These are phyloP conservation scores for Phortica variegata DNA, from an alignment of 1,140 invertebrate genomes.

Conservation along the genomic window DNA sequence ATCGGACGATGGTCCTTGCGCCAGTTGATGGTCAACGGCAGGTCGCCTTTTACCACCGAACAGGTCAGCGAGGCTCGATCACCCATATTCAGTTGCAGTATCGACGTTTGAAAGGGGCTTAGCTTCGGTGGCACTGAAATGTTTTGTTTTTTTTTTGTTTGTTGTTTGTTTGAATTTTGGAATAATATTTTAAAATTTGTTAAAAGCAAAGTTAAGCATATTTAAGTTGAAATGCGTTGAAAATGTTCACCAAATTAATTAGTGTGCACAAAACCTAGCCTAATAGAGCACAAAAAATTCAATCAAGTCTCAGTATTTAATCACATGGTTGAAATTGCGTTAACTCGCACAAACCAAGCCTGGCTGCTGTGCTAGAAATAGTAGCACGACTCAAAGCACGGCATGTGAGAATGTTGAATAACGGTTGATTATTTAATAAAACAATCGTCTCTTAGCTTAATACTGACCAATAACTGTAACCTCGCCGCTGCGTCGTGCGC, in stretches of 20 bases:
- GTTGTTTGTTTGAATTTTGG: slow-evolving; percentile 16
- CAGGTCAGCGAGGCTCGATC: slow-evolving; percentile 76
- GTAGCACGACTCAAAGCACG: too few species aligned
- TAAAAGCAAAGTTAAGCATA: too few species aligned
- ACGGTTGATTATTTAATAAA: not conserved
- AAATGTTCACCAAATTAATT: too few species aligned
- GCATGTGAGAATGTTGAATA: slow-evolving; percentile 25
- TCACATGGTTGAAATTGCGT: too few species aligned
- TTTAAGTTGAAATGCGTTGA: too few species aligned
- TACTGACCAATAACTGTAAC: slow-evolving; percentile 73
- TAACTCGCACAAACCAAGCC: too few species aligned
- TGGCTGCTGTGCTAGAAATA: too few species aligned
- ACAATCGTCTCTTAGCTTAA: not conserved
- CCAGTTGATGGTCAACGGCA: slow-evolving; percentile 75
- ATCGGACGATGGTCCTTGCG: slow-evolving; percentile 71
- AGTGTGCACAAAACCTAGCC: too few species aligned
- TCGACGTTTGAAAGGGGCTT: slow-evolving; percentile 73
- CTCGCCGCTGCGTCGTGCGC: slow-evolving; percentile 69
- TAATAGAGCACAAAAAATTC: too few species aligned
- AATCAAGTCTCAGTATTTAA: too few species aligned
- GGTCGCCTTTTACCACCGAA: slow-evolving; percentile 75
- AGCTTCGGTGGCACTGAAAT: slow-evolving; percentile 78
- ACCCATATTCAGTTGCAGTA: slow-evolving; percentile 72
- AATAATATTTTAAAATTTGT: too few species aligned
- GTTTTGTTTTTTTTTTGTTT: slow-evolving; percentile 31